Conservation (phyloP, 2,888 invertebrate species). For the Acheta domesticus region DNA sequence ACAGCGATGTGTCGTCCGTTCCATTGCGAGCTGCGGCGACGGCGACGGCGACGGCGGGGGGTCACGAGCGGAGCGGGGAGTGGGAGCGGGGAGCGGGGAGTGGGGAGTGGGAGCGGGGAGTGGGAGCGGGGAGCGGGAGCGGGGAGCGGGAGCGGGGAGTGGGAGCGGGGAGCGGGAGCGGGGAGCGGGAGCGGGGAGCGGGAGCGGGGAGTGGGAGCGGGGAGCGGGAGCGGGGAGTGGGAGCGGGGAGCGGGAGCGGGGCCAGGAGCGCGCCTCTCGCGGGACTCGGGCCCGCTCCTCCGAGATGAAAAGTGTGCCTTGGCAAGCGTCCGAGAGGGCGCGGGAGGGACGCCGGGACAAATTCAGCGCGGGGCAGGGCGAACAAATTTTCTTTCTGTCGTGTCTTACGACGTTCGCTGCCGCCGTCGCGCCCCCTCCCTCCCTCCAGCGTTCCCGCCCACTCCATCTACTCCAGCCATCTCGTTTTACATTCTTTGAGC, state of each 20-base stretch:
- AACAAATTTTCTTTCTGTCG: conserved; percentile 18
- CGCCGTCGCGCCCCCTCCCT: neutral
- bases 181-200: neutral
- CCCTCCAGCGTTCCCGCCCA: neutral
- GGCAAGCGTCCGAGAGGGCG: conserved; percentile 7
- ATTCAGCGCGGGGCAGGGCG: neutral
- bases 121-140: neutral
- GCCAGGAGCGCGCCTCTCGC: neutral
- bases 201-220: neutral
- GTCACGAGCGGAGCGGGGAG: no score
- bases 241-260: neutral
- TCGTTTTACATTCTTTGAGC: conserved; percentile 6
- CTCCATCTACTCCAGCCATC: neutral
- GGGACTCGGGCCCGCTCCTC: neutral
- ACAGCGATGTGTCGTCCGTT: no score
- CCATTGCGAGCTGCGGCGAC: no score
- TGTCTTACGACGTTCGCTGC: neutral
- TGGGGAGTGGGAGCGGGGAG: no score
- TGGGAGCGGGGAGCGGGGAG: no score
- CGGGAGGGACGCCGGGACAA: neutral
- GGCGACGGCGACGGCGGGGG: no score
- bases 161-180: neutral
- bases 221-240: neutral
- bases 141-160: neutral
- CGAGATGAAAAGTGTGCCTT: conserved; percentile 10